Percentiles rank a stretch among this genome's conserved stretches.
Evolutionary conservation across 2,888 invertebrate genomes (phyloP).

Genomic region (Bibio marci): DNA sequence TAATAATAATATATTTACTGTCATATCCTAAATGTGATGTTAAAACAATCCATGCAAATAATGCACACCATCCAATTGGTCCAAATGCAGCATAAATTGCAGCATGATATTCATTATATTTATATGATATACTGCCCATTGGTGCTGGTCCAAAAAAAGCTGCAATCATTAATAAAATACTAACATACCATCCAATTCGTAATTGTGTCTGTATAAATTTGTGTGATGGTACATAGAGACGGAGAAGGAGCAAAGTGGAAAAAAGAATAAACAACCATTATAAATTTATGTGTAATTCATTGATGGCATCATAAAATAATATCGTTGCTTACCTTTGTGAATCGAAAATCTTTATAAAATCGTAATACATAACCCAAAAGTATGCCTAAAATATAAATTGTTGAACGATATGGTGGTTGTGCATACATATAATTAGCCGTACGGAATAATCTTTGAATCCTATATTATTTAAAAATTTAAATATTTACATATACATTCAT

Average conservation of each 20-base stretch:
- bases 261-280: too few relatives aligned
- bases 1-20: conserved; percentile 23
- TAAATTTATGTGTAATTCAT: too few relatives aligned
- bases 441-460: conserved; percentile 43
- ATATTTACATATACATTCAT: too few relatives aligned
- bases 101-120: conserved; percentile 42
- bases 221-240: too few relatives aligned
- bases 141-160: conserved; percentile 42
- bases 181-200: conserved; percentile 37
- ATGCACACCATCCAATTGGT: conserved; percentile 48
- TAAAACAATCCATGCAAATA: conserved; percentile 50
- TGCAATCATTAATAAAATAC: conserved; percentile 32
- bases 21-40: conserved; percentile 42
- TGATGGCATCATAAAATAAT: too few relatives aligned
- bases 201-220: conserved; percentile 28
- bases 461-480: too few relatives aligned
- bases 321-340: conserved; percentile 17
- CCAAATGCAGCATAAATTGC: conserved; percentile 52
- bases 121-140: conserved; percentile 43
- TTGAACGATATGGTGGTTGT: conserved; percentile 43
- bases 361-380: conserved; percentile 40
- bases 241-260: too few relatives aligned
- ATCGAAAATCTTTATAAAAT: conserved; percentile 26
- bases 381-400: conserved; percentile 52
- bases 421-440: conserved; percentile 54